Conservation (phyloP, 2,888 invertebrate species). For the Bhutanitis thaidina region DNA sequence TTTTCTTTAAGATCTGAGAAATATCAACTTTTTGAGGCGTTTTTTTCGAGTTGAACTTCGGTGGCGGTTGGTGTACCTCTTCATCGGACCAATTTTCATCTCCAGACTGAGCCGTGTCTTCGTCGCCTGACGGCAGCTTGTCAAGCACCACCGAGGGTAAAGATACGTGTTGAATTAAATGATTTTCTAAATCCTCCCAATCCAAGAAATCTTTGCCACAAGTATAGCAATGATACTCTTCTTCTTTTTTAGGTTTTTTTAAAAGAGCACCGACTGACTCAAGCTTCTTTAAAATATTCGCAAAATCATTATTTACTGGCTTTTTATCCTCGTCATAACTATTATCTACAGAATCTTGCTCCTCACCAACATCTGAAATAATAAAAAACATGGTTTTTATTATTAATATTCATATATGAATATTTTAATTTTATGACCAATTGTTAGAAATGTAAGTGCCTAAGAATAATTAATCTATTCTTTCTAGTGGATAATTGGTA, state of each 20-base stretch:
- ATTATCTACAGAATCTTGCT: conserved; percentile 37
- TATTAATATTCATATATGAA: no score
- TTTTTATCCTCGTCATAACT: conserved; percentile 6
- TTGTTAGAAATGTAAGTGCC: no score
- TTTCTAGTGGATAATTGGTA: no score
- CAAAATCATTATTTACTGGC: conserved; percentile 44
- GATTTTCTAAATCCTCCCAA: conserved; percentile 69
- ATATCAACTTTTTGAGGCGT: conserved; percentile 68
- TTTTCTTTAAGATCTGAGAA: conserved; percentile 60
- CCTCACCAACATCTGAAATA: conserved; percentile 46
- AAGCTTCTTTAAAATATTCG: conserved; percentile 54
- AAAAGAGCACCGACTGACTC: conserved; percentile 58
- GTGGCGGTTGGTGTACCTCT: conserved; percentile 45
- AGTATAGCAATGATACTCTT: conserved; percentile 61
- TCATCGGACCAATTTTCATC: conserved; percentile 73
- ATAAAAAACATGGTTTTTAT: conserved; percentile 11
- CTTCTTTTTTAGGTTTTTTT: conserved; percentile 59
- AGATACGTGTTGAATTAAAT: conserved; percentile 78
- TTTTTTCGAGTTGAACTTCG: conserved; percentile 34
- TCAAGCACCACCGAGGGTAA: conserved; percentile 72
- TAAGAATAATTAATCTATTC: no score
- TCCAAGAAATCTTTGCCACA: conserved; percentile 72
- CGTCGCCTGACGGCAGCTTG: conserved; percentile 76
- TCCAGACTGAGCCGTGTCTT: conserved; percentile 59
- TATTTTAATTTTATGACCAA: no score